These are phyloP conservation scores for Struthio camelus DNA, from an alignment of 2,113 vertebrate genomes.

Conservation along the genomic window DNA sequence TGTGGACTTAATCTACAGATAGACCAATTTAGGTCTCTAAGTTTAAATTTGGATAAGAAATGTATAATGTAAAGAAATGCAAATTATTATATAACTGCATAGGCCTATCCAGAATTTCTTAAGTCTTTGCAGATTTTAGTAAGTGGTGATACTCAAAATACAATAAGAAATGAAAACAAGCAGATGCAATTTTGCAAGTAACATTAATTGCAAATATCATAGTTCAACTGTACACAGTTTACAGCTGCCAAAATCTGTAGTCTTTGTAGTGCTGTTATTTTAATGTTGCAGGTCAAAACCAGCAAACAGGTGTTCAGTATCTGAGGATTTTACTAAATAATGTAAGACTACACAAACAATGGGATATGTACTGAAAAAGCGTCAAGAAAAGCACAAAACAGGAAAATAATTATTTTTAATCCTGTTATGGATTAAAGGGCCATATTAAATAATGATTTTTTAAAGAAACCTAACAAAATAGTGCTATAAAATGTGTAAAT, in stretches of 20 bases:
- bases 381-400: conserved; percentile 6
- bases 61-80: neutral
- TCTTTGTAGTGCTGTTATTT: conserved; percentile 37
- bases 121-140: neutral
- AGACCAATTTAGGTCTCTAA: neutral
- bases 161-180: conserved; percentile 33
- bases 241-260: conserved; percentile 42
- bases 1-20: neutral
- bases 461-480: neutral
- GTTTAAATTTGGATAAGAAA: neutral
- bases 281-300: conserved; percentile 51
- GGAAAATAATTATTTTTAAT: conserved; percentile 58
- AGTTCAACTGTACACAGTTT: conserved; percentile 33
- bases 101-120: neutral
- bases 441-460: neutral
- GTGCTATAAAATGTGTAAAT: neutral
- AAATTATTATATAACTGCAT: neutral
- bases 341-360: conserved; percentile 40
- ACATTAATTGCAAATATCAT: conserved; percentile 46
- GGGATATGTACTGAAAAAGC: neutral
- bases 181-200: conserved; percentile 37
- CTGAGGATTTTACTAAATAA: conserved; percentile 60
- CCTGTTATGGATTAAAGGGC: conserved; percentile 34
- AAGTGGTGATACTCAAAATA: conserved; percentile 9
- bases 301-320: conserved; percentile 49